Evolutionary conservation across 1,140 invertebrate species (phyloP).

Genomic region (Hycleus cichorii): DNA sequence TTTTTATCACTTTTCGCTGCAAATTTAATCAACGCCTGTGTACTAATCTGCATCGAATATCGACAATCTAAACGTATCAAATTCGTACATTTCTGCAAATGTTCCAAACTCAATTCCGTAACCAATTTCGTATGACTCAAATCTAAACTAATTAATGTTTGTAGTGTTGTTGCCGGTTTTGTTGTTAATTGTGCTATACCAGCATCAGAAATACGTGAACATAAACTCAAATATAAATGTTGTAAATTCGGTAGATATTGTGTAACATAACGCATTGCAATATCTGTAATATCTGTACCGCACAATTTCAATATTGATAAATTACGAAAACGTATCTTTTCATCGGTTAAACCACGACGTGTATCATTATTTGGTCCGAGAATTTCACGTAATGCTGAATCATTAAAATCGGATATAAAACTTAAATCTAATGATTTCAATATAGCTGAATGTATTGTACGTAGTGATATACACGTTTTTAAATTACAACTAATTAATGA

Average conservation of each 20-base stretch:
- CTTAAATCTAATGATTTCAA: slow-evolving; percentile 72
- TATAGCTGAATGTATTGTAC: slow-evolving; percentile 76
- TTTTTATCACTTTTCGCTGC: slow-evolving; percentile 67
- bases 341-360: slow-evolving; percentile 72
- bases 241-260: slow-evolving; percentile 68
- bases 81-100: slow-evolving; percentile 60
- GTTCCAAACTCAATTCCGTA: slow-evolving; percentile 72
- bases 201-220: slow-evolving; percentile 78
- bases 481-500: slow-evolving; percentile 75
- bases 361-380: slow-evolving; percentile 79
- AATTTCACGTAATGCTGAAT: slow-evolving; percentile 73
- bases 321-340: slow-evolving; percentile 70
- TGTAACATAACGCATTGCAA: slow-evolving; percentile 71
- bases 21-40: slow-evolving; percentile 71
- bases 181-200: slow-evolving; percentile 78
- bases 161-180: slow-evolving; percentile 51
- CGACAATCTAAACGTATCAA: slow-evolving; percentile 62
- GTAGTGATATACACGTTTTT: slow-evolving; percentile 69
- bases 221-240: slow-evolving; percentile 74
- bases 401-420: slow-evolving; percentile 73
- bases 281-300: slow-evolving; percentile 84
- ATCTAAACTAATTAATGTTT: slow-evolving; percentile 57
- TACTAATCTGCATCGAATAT: slow-evolving; percentile 67
- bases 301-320: slow-evolving; percentile 68
- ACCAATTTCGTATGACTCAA: slow-evolving; percentile 74